Conservation (phyloP, 2,888 invertebrate species). For the Rhingia campestris region DNA sequence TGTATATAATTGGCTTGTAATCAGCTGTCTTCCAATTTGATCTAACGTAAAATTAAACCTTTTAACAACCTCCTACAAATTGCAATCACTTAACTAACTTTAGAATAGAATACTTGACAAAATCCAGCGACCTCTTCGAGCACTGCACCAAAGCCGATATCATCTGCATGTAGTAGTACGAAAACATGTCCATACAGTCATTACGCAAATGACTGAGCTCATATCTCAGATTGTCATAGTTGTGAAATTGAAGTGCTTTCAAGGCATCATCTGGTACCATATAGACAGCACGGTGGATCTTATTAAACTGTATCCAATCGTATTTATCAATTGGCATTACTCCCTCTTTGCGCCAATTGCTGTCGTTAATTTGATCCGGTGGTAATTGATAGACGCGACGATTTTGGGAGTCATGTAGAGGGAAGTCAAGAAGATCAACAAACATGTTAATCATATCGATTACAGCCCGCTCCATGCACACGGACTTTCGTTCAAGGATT, state of each 20-base stretch:
- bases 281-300: constrained; percentile 80
- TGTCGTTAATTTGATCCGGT: constrained; percentile 84
- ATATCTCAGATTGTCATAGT: constrained; percentile 86
- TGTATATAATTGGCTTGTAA: constrained; percentile 77
- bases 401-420: constrained; percentile 83
- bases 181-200: constrained; percentile 91
- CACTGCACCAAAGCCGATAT: constrained; percentile 89
- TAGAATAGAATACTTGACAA: constrained; percentile 85
- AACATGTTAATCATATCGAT: constrained; percentile 91
- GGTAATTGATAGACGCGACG: constrained; percentile 85
- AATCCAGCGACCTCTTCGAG: constrained; percentile 89
- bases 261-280: constrained; percentile 79
- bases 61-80: not conserved
- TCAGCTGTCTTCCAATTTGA: constrained; percentile 77
- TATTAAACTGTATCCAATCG: constrained; percentile 82
- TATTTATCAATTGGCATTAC: constrained; percentile 80
- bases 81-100: constrained; percentile 72
- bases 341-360: constrained; percentile 82
- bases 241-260: constrained; percentile 83
- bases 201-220: constrained; percentile 86
- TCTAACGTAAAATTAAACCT: constrained; percentile 63
- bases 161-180: constrained; percentile 90
- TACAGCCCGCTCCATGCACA: constrained; percentile 89
- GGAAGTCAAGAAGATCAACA: constrained; percentile 83
- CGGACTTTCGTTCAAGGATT: constrained; percentile 85